Percentiles rank a stretch among this genome's conserved stretches.
phyloP scores from a whole-genome alignment of 2,888 invertebrate species.

The Oscheius sp. region DNA sequence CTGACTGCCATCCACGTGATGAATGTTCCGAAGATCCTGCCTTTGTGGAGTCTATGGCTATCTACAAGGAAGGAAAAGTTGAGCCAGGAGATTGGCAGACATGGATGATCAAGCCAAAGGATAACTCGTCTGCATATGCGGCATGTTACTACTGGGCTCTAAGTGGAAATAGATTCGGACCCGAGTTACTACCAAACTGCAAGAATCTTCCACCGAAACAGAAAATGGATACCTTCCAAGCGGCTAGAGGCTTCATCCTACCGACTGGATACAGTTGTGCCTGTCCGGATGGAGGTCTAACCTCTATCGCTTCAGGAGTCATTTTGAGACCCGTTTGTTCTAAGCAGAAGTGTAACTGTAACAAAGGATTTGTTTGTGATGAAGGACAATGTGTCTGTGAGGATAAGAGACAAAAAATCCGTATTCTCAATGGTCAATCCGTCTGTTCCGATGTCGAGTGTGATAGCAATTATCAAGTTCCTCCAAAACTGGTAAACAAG shows the following conservation, averaged over 20 bases:
- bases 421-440: background rate
- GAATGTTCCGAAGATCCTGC: constrained; percentile 30
- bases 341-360: background rate
- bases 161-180: background rate
- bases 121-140: constrained; percentile 20
- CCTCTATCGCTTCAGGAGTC: background rate
- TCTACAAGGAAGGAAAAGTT: background rate
- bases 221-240: background rate
- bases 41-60: background rate
- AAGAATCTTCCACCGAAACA: background rate
- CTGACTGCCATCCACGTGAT: background rate
- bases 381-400: constrained; percentile 4
- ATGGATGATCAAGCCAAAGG: constrained; percentile 15
- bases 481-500: background rate
- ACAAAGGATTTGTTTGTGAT: background rate
- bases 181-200: constrained; percentile 2
- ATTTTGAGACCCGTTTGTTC: background rate
- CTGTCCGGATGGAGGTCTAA: constrained; percentile 8
- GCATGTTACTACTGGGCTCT: constrained; percentile 15
- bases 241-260: background rate
- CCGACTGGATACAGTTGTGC: constrained; percentile 15
- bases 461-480: background rate
- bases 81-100: background rate
- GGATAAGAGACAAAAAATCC: background rate
- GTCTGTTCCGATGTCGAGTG: constrained; percentile 7